These are phyloP conservation scores for Eueides isabella DNA, from an alignment of 1,140 invertebrate genomes.

Conservation along the genomic window DNA sequence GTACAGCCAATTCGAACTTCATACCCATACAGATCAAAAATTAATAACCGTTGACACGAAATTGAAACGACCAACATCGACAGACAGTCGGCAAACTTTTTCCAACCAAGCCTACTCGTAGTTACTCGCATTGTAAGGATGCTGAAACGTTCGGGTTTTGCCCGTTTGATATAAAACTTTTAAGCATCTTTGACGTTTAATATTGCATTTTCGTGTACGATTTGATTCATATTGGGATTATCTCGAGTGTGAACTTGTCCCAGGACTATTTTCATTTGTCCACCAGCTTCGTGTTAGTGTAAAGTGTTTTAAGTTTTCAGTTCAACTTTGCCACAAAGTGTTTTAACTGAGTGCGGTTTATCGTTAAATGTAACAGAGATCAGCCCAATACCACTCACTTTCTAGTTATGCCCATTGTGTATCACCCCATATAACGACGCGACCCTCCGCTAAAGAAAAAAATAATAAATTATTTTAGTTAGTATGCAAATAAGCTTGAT, in stretches of 20 bases:
- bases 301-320: not conserved
- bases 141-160: constrained; percentile 51
- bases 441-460: constrained; percentile 69
- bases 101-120: constrained; percentile 67
- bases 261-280: constrained; percentile 35
- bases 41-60: constrained; percentile 58
- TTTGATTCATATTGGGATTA: constrained; percentile 63
- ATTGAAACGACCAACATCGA: constrained; percentile 59
- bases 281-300: constrained; percentile 25
- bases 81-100: constrained; percentile 71
- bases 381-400: constrained; percentile 76
- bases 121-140: constrained; percentile 71
- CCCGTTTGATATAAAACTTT: constrained; percentile 75
- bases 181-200: constrained; percentile 73
- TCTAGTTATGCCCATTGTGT: constrained; percentile 73
- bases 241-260: constrained; percentile 15
- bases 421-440: constrained; percentile 68
- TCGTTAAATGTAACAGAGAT: constrained; percentile 64
- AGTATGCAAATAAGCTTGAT: constrained; percentile 81
- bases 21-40: constrained; percentile 47
- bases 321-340: not conserved
- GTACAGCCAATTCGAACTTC: constrained; percentile 42
- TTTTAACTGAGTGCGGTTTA: constrained; percentile 11
- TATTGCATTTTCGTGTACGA: constrained; percentile 75
- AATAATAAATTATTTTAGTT: constrained; percentile 83